Evolutionary conservation across 2,797 vertebrate species (phyloP).

Genomic region (Ptychobarbus kaznakovi): DNA sequence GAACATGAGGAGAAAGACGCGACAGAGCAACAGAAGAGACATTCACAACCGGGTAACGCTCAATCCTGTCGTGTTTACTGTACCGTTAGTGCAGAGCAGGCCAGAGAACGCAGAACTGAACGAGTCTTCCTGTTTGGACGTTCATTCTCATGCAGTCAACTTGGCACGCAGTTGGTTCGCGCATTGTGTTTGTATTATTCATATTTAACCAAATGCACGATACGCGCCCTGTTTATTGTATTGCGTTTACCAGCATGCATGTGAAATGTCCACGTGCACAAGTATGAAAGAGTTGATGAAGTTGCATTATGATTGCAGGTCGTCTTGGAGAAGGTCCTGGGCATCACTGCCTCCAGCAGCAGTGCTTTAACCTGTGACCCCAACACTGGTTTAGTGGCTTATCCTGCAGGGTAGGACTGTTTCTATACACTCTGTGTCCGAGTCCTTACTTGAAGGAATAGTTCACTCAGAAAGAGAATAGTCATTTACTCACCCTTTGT

Average conservation of each 20-base stretch:
- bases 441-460: neutral
- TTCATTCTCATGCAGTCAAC: neutral
- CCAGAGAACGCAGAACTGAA: neutral
- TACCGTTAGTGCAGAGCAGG: neutral
- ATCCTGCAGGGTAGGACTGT: slow-evolving; percentile 84
- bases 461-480: neutral
- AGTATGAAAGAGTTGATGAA: neutral
- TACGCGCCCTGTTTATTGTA: neutral
- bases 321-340: slow-evolving; percentile 85
- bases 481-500: neutral
- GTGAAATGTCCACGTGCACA: too few species aligned
- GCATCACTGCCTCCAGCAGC: slow-evolving; percentile 81
- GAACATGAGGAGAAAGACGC: slow-evolving; percentile 55
- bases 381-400: slow-evolving; percentile 82
- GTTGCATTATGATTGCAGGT: slow-evolving; percentile 73
- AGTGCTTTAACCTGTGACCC: slow-evolving; percentile 85
- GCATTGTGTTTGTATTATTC: neutral
- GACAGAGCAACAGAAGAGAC: slow-evolving; percentile 61
- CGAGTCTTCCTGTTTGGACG: slow-evolving; percentile 1
- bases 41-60: slow-evolving; percentile 61
- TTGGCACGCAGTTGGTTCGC: neutral
- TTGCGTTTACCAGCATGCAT: neutral
- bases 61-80: slow-evolving; percentile 3
- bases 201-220: neutral
- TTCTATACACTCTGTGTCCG: neutral